Conservation (phyloP, 1,140 invertebrate species). For the Brachionus plicatilis region DNA sequence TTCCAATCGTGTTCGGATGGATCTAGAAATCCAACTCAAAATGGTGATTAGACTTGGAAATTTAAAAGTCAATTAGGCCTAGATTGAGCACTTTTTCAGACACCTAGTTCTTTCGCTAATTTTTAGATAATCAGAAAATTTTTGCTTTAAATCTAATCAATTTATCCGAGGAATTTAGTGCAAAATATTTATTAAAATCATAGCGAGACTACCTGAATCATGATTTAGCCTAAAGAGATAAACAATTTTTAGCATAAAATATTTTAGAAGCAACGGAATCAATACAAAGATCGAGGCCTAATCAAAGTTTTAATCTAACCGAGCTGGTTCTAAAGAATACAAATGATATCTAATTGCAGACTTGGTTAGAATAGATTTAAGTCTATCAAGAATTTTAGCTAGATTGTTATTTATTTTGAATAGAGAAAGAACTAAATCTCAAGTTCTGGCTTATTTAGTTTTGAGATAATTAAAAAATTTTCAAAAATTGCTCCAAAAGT, state of each 20-base stretch:
- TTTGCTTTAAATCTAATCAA: background rate
- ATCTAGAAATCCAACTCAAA: too few species aligned
- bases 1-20: too few species aligned
- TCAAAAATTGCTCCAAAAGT: background rate
- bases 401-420: background rate
- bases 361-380: constrained; percentile 9
- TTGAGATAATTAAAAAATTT: constrained; percentile 20
- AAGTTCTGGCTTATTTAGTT: constrained; percentile 23
- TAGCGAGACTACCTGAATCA: background rate
- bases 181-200: background rate
- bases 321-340: background rate
- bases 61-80: background rate
- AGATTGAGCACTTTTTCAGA: background rate
- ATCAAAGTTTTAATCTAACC: background rate
- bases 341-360: constrained; percentile 18
- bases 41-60: background rate
- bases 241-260: constrained; percentile 1
- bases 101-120: background rate
- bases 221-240: background rate
- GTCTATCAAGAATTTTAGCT: background rate
- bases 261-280: background rate
- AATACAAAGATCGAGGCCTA: background rate
- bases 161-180: background rate
- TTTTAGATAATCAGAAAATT: too few species aligned
- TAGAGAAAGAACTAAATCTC: background rate